Evolutionary conservation across 1,140 invertebrate species (phyloP).

Genomic region (Apocrypta bakeri): DNA sequence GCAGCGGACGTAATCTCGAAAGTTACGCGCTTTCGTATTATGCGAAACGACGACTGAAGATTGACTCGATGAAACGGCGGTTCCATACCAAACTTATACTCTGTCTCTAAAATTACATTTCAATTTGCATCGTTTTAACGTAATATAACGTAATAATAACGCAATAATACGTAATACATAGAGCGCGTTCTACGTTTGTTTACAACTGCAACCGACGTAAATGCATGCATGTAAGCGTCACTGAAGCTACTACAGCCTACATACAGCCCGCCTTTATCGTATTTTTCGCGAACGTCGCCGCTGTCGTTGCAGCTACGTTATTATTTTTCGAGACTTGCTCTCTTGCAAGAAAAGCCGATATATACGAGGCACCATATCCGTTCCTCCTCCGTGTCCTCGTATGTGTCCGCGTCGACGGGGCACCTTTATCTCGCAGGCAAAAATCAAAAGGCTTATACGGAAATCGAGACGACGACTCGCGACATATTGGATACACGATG

Average conservation of each 20-base stretch:
- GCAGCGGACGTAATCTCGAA: too few relatives aligned
- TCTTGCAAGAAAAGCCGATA: background rate
- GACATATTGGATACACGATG: too few relatives aligned
- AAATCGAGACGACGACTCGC: background rate
- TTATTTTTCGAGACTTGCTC: background rate
- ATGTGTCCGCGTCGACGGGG: too few relatives aligned
- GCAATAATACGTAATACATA: too few relatives aligned
- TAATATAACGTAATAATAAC: too few relatives aligned
- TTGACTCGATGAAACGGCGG: too few relatives aligned
- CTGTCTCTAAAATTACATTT: too few relatives aligned
- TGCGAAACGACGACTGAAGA: too few relatives aligned
- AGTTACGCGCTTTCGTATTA: too few relatives aligned
- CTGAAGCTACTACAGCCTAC: background rate
- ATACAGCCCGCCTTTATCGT: slow-evolving; percentile 1
- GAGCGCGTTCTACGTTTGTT: background rate
- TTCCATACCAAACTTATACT: too few relatives aligned
- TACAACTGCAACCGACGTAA: background rate
- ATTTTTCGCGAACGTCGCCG: slow-evolving; percentile 15
- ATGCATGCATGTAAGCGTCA: background rate
- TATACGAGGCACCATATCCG: background rate
- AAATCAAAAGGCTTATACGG: background rate
- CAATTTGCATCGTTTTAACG: background rate
- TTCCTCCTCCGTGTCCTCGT: background rate
- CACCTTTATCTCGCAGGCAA: background rate
- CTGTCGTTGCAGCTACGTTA: background rate